Base-by-base conservation (phyloP, 2,113 vertebrate species). In the Prietella phreatophila region DNA sequence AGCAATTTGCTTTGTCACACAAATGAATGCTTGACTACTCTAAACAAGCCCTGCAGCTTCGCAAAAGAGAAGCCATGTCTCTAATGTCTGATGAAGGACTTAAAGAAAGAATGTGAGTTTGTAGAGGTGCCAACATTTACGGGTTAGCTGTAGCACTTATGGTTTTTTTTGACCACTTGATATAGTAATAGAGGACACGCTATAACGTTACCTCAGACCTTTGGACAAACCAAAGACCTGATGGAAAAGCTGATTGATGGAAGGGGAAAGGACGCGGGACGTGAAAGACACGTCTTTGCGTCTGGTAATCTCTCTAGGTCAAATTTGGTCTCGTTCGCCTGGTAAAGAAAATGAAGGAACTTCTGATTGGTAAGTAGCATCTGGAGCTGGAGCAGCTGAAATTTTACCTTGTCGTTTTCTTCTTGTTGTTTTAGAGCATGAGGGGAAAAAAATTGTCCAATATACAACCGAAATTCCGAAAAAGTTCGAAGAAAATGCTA, bases 1-100 rank as follows among this genome's bases (percentile, higher is more conserved):
- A 75, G 93, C 93, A 94, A 95, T 95, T 95, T 95, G 94, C 93
- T 93, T 79, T 94, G 94, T 94, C 94, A 95, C 93, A 94, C 93
- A 94, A 89, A 94, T 94, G 93, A 93, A 95, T 94, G 95, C 93
- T 94, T 93, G 93, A 93, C 92, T 94, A 93, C 92, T 86, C 94
- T 93, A 93, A 95, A 95, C 95, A 95, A 95, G 93, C 93, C 91
- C 91, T 93, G 94, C 93, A 92, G 93, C 90, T 92, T 91, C 90
- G 91, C 90, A 94, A 55, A 30, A 55, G 8, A 95, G 93, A 93
- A 94, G 91, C 91, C 90, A 91, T 94, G 94, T 94, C 90, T 93
- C 93, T 47, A 93, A 60, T 94, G 93, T 94, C 93, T 95, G 94
- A 94, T 94, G 91, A 94, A 95, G 90, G 56, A 92, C 93, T 93